phyloP scores from a whole-genome alignment of 2,113 vertebrate species.

The Ptilonorhynchus violaceus region DNA sequence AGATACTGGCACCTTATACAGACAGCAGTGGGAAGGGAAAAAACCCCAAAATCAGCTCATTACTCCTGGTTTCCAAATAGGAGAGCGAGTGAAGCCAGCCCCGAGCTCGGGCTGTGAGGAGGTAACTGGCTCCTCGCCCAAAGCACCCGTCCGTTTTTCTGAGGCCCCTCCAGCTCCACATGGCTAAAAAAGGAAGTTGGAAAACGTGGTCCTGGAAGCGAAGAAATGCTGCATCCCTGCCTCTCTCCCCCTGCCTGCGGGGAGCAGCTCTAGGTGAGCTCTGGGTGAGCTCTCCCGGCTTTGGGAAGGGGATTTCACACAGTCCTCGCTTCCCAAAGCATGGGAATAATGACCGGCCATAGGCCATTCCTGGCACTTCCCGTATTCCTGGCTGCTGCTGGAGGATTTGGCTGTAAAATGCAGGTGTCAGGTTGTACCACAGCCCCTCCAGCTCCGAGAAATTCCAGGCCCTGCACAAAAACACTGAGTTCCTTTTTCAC shows the following conservation, averaged over 20 bases:
- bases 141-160: background rate
- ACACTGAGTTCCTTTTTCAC: background rate
- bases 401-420: background rate
- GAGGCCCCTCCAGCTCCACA: slow-evolving; percentile 20
- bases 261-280: background rate
- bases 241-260: background rate
- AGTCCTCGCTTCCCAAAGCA: fast-evolving
- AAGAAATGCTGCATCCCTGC: background rate
- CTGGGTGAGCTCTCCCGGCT: background rate
- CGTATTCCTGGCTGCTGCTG: fast-evolving
- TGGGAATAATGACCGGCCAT: fast-evolving
- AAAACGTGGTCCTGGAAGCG: background rate
- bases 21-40: background rate
- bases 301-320: background rate
- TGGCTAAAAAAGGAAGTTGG: slow-evolving; percentile 40
- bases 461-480: background rate
- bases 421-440: background rate
- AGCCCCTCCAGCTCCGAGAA: background rate
- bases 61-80: background rate
- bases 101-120: background rate
- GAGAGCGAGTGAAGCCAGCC: background rate
- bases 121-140: slow-evolving; percentile 9
- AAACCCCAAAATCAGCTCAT: background rate
- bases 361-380: background rate
- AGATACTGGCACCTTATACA: background rate